Conservation (phyloP, 2,888 invertebrate species). For the Dryobotodes eremita region DNA sequence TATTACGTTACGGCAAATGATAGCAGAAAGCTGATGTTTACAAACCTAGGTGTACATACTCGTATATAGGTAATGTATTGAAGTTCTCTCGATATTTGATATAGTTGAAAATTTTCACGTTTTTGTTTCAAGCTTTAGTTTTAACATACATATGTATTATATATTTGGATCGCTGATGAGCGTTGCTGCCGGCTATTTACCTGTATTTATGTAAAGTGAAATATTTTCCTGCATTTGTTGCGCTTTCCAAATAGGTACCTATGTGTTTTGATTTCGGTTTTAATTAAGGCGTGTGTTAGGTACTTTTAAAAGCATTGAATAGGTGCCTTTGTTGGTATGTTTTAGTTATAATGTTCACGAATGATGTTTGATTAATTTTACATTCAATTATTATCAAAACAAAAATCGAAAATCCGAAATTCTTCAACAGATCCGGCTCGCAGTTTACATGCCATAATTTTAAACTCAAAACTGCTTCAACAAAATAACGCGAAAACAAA, state of each 20-base stretch:
- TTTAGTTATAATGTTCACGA: not conserved
- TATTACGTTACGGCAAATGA: constrained; percentile 38
- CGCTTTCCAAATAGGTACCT: constrained; percentile 20
- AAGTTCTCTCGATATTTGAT: constrained; percentile 47
- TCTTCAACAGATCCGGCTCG: no score
- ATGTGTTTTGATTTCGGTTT: constrained; percentile 21
- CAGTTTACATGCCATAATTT: not conserved
- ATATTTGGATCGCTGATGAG: constrained; percentile 48
- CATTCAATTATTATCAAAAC: not conserved
- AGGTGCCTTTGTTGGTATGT: not conserved
- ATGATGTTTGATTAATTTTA: not conserved
- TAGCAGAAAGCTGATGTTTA: constrained; percentile 13
- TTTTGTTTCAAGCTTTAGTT: constrained; percentile 49
- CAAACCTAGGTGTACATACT: not conserved
- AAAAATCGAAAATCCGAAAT: not conserved
- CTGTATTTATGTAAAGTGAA: constrained; percentile 25
- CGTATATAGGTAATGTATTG: constrained; percentile 8
- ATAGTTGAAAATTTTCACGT: constrained; percentile 31
- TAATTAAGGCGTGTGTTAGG: constrained; percentile 12
- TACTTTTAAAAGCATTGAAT: not conserved
- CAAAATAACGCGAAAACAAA: not conserved
- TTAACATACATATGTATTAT: constrained; percentile 37
- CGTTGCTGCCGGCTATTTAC: constrained; percentile 34
- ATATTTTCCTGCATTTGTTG: constrained; percentile 30
- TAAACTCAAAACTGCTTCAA: not conserved